Percentiles rank a stretch among this genome's conserved stretches.
Conservation (phyloP, 2,797 vertebrate species). For the Euphonia xanthogaster region DNA sequence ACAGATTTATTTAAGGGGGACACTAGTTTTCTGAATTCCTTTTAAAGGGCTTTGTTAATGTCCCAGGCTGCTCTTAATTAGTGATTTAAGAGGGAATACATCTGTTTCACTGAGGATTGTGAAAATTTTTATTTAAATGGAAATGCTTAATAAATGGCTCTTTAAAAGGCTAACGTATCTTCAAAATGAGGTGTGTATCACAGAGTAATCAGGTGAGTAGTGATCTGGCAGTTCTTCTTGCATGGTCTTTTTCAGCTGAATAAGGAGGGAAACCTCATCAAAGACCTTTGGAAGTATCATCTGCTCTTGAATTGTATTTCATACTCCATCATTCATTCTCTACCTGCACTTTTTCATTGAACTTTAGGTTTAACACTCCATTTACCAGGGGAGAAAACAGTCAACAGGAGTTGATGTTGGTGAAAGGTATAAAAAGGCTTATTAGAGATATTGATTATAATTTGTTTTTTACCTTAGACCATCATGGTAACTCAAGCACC, state of each 20-base stretch:
- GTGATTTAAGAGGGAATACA: slow-evolving; percentile 42
- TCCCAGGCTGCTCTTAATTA: slow-evolving; percentile 60
- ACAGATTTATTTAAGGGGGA: slow-evolving; percentile 50
- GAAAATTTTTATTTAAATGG: slow-evolving; percentile 60
- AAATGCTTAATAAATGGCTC: slow-evolving; percentile 36
- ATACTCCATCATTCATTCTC: neutral
- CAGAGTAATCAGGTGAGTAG: neutral
- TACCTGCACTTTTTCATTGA: neutral
- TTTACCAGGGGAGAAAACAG: neutral
- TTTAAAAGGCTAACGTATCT: slow-evolving; percentile 28
- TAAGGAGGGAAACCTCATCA: neutral
- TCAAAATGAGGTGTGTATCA: neutral
- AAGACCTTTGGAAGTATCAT: neutral
- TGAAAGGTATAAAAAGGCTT: neutral
- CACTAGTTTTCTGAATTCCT: slow-evolving; percentile 36
- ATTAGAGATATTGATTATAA: neutral
- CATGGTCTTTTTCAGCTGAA: neutral
- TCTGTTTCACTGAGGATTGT: slow-evolving; percentile 57
- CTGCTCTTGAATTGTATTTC: neutral
- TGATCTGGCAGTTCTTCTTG: neutral
- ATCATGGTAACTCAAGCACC: neutral
- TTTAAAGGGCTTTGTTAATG: slow-evolving; percentile 48
- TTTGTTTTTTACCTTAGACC: neutral
- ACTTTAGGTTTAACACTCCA: neutral
- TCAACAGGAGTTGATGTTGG: neutral